Evolutionary conservation across 2,888 invertebrate genomes (phyloP).

Genomic region (Melanophora roralis): DNA sequence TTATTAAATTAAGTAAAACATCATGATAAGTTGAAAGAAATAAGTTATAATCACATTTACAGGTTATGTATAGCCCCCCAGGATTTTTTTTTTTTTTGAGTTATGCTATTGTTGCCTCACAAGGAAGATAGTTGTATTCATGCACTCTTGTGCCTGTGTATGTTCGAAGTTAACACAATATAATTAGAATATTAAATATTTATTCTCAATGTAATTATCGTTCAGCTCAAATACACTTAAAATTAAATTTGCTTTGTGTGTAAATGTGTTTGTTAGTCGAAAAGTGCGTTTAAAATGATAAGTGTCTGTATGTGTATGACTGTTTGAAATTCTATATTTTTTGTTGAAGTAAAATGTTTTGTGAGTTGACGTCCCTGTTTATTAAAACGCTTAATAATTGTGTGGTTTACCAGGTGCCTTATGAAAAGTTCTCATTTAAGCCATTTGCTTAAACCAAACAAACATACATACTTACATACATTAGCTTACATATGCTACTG

Average conservation of each 20-base stretch:
- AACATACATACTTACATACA: no score
- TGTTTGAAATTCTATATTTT: background rate
- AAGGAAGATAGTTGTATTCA: no score
- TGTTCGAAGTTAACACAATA: conserved; percentile 8
- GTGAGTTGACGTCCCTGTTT: background rate
- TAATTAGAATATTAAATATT: conserved; percentile 54
- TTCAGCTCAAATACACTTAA: conserved; percentile 34
- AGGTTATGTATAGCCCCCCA: no score
- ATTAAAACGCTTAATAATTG: conserved; percentile 40
- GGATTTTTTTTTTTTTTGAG: no score
- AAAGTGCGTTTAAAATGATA: background rate
- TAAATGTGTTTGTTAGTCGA: background rate
- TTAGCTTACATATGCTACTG: no score
- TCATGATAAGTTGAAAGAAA: no score
- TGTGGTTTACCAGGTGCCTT: conserved; percentile 38
- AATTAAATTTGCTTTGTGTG: conserved; percentile 20
- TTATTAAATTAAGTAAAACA: no score
- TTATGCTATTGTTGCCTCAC: no score
- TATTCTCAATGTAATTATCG: conserved; percentile 38
- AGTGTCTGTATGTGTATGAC: background rate
- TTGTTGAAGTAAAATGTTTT: background rate
- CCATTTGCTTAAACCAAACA: conserved; percentile 2
- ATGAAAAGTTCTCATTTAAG: conserved; percentile 6
- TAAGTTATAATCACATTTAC: no score
- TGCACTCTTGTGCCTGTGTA: background rate